Evolutionary conservation across 1,140 invertebrate genomes (phyloP).

Genomic region (Drosophila lowei): DNA sequence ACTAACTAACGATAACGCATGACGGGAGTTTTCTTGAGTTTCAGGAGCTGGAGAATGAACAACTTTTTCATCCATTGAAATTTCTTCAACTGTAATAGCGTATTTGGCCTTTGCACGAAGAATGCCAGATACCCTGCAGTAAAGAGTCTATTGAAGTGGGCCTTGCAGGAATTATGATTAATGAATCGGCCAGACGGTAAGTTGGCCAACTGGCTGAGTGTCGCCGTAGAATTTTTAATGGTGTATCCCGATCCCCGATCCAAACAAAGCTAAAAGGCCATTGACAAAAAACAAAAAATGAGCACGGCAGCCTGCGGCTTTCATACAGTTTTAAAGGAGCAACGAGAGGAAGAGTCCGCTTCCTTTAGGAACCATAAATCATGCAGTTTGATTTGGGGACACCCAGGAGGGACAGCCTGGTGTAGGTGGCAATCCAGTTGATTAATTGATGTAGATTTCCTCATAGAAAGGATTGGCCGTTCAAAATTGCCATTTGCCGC

Average conservation of each 20-base stretch:
- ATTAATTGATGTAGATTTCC: conserved; percentile 56
- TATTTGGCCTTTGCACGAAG: conserved; percentile 42
- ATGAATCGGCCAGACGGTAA: conserved; percentile 50
- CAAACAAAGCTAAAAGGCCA: conserved; percentile 66
- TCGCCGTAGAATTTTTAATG: conserved; percentile 71
- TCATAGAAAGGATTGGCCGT: conserved; percentile 67
- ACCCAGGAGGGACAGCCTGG: conserved; percentile 40
- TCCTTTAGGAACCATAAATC: conserved; percentile 59
- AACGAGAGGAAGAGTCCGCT: conserved; percentile 21
- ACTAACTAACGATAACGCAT: conserved; percentile 59
- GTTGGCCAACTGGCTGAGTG: conserved; percentile 66
- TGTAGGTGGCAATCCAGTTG: conserved; percentile 62
- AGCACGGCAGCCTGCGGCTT: conserved; percentile 26
- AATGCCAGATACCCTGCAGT: conserved; percentile 57
- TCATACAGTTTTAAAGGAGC: conserved; percentile 39
- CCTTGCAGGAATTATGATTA: conserved; percentile 67
- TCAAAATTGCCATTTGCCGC: conserved; percentile 67
- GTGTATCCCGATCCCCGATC: conserved; percentile 36
- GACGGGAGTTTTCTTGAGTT: conserved; percentile 59
- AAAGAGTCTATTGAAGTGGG: conserved; percentile 40
- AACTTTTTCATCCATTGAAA: conserved; percentile 62
- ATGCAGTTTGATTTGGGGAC: conserved; percentile 69
- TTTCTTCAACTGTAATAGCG: conserved; percentile 57
- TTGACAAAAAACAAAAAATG: conserved; percentile 48
- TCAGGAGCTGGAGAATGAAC: conserved; percentile 16